A percentile compares a stretch with the other conserved stretches of the same genome.
Evolutionary conservation across 92 coral and sea anemone genomes (phyloP).

Genomic region (Epizoanthus scotinus): DNA sequence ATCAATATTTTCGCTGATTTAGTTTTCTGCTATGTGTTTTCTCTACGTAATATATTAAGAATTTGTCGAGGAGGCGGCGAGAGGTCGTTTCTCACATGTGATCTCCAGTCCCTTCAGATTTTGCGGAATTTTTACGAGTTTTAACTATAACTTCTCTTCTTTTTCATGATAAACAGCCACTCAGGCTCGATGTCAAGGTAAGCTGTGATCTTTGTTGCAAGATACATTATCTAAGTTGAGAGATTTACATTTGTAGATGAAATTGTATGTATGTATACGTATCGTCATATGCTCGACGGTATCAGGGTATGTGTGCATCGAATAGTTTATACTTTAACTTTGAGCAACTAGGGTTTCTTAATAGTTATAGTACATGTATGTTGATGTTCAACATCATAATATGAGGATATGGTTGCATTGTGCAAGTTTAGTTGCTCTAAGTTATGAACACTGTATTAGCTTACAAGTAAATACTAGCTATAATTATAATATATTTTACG

Average conservation of each 20-base stretch:
- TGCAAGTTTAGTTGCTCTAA: no score
- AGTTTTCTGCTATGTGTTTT: not conserved
- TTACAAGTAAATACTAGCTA: no score
- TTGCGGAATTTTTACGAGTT: not conserved
- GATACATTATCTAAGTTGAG: not conserved
- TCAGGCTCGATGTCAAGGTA: conserved; percentile 88
- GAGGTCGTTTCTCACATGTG: not conserved
- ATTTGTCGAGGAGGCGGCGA: not conserved
- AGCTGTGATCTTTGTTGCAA: conserved; percentile 2
- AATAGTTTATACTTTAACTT: not conserved
- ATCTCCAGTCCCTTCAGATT: not conserved
- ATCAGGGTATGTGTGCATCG: no score
- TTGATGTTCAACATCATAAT: no score
- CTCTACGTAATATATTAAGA: not conserved
- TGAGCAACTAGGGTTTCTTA: no score
- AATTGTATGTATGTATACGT: not conserved
- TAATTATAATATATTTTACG: no score
- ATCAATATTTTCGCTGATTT: not conserved
- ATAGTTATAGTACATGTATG: no score
- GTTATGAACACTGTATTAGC: no score
- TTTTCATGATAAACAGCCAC: conserved; percentile 61
- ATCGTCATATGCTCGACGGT: no score
- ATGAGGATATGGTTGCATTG: no score
- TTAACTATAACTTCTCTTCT: conserved; percentile 18
- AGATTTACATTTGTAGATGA: not conserved